Evolutionary conservation across 2,797 vertebrate genomes (phyloP).

Genomic region (Takifugu ocellatus): DNA sequence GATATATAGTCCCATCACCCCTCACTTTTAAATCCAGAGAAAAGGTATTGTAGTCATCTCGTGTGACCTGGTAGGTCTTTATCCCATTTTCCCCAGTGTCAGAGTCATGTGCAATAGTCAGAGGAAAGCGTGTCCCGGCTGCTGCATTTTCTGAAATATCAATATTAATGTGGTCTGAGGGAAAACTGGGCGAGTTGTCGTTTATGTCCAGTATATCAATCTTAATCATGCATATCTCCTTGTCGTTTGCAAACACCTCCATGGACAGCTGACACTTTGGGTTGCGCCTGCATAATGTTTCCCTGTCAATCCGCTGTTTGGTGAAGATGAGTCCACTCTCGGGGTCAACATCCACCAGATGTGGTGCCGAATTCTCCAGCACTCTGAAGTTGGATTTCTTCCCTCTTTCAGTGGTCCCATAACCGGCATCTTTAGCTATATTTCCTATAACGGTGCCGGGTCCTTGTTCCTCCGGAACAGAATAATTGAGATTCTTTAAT

Average conservation of each 20-base stretch:
- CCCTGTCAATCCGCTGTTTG: slow-evolving; percentile 96
- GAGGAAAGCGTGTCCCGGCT: slow-evolving; percentile 74
- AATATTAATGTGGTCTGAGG: slow-evolving; percentile 73
- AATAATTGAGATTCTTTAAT: slow-evolving; percentile 97
- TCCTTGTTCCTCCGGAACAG: slow-evolving; percentile 95
- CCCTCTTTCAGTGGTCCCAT: slow-evolving; percentile 80
- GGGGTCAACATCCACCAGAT: slow-evolving; percentile 93
- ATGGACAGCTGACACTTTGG: slow-evolving; percentile 96
- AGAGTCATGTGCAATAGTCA: slow-evolving; percentile 92
- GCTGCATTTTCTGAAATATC: slow-evolving; percentile 77
- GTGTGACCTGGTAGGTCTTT: slow-evolving; percentile 94
- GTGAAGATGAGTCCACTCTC: slow-evolving; percentile 96
- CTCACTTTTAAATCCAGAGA: slow-evolving; percentile 96
- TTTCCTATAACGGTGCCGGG: slow-evolving; percentile 96
- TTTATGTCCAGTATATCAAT: slow-evolving; percentile 79
- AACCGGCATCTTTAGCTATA: slow-evolving; percentile 93
- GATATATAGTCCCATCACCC: slow-evolving; percentile 96
- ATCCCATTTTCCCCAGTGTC: slow-evolving; percentile 94
- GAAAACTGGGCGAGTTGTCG: slow-evolving; percentile 77
- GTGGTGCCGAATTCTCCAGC: slow-evolving; percentile 95
- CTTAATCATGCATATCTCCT: slow-evolving; percentile 98
- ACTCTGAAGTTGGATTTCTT: slow-evolving; percentile 93
- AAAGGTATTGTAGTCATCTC: slow-evolving; percentile 95
- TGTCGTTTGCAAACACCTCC: slow-evolving; percentile 98
- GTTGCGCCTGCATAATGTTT: slow-evolving; percentile 91